phyloP scores from a whole-genome alignment of 2,113 vertebrate genomes.

The Brachyhypopomus occidentalis region DNA sequence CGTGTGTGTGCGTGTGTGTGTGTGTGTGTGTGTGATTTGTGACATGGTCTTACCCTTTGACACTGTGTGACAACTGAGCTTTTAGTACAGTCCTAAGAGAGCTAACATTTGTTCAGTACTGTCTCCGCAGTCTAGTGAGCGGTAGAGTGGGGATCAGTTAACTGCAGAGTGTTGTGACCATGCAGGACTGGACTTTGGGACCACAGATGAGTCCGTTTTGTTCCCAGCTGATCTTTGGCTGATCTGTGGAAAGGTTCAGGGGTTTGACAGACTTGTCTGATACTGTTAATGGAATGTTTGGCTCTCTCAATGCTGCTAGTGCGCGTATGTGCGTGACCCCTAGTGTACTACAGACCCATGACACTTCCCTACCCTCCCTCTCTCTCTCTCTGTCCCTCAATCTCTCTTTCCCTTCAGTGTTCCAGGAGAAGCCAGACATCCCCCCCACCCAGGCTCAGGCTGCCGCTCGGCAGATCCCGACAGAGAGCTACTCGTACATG shows the following conservation, averaged over 20 bases:
- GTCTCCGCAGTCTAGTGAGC: too few relatives aligned
- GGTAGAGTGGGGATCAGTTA: not conserved
- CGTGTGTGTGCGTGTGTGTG: too few relatives aligned
- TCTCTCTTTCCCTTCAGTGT: conserved; percentile 74
- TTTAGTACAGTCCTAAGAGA: too few relatives aligned
- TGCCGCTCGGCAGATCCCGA: conserved; percentile 68
- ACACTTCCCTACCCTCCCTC: not conserved
- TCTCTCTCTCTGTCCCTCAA: not conserved
- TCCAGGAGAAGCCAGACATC: conserved; percentile 84
- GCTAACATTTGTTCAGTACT: too few relatives aligned
- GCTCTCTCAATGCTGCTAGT: too few relatives aligned
- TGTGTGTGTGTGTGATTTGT: too few relatives aligned
- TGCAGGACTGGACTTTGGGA: not conserved
- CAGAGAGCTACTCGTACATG: conserved; percentile 78
- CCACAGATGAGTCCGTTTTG: not conserved
- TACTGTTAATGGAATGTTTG: not conserved
- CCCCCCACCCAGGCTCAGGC: conserved; percentile 89
- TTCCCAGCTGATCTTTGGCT: not conserved
- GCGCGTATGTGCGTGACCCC: too few relatives aligned
- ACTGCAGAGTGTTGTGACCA: not conserved
- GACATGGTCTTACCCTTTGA: too few relatives aligned
- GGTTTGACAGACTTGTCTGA: not conserved
- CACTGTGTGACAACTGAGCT: too few relatives aligned
- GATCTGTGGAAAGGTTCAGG: not conserved
- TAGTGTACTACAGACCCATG: too few relatives aligned